Conservation (phyloP, 2,113 vertebrate species). For the Macrotis lagotis region DNA sequence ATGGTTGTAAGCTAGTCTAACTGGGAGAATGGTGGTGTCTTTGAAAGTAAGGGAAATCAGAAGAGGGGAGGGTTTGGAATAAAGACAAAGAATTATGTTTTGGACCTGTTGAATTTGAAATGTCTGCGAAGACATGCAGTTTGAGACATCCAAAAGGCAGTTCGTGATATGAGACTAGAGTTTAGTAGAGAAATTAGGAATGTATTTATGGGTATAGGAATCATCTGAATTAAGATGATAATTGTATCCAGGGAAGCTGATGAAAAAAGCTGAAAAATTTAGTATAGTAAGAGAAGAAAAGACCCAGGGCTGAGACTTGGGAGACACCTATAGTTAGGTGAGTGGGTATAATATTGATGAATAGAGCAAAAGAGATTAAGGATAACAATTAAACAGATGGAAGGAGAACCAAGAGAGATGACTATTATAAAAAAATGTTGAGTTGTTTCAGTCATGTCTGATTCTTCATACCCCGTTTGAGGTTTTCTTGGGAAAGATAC, state of each 20-base stretch:
- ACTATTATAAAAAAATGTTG: too few relatives aligned
- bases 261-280: background rate
- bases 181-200: background rate
- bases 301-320: background rate
- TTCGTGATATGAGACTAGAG: background rate
- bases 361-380: background rate
- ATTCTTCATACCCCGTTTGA: background rate
- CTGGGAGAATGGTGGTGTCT: background rate
- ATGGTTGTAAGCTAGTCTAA: background rate
- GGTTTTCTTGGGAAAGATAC: background rate
- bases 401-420: background rate
- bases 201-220: background rate
- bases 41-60: background rate
- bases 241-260: background rate
- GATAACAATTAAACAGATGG: background rate
- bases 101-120: background rate
- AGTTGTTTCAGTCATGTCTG: background rate
- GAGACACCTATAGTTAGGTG: background rate
- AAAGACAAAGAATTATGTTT: background rate
- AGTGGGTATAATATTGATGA: background rate
- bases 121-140: background rate
- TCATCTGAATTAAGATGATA: background rate
- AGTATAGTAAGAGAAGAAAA: background rate
- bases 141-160: background rate
- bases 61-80: background rate